Conservation (phyloP, 2,888 invertebrate genomes). For the Trichogramma evanescens region DNA sequence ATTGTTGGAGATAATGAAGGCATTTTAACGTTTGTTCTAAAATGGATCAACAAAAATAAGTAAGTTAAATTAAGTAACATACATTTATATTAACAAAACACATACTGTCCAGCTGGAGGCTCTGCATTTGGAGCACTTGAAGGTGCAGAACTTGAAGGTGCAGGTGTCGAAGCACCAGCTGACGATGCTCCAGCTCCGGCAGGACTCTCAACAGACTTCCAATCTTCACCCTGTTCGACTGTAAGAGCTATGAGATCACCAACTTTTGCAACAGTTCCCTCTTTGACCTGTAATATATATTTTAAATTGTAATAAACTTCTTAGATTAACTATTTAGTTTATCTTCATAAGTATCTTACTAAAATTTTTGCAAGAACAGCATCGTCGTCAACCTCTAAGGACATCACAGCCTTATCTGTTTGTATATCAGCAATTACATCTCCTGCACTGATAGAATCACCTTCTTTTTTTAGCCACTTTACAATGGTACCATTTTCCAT, state of each 20-base stretch:
- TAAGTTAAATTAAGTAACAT: neutral
- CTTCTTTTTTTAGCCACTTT: constrained; percentile 55
- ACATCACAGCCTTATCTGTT: constrained; percentile 59
- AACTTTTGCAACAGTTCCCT: constrained; percentile 54
- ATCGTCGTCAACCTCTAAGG: constrained; percentile 57
- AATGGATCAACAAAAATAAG: neutral
- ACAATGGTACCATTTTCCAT: constrained; percentile 58
- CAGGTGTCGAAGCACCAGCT: constrained; percentile 13
- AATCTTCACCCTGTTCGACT: constrained; percentile 57
- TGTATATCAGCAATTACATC: constrained; percentile 61
- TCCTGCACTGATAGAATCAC: constrained; percentile 51
- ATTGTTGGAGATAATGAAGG: constrained; percentile 61
- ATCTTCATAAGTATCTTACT: constrained; percentile 35
- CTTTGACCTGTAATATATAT: constrained; percentile 41
- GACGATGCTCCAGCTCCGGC: constrained; percentile 20
- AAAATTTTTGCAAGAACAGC: constrained; percentile 58
- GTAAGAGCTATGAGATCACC: constrained; percentile 56
- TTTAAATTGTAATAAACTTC: neutral
- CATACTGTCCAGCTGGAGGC: constrained; percentile 41
- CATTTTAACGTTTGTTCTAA: constrained; percentile 48
- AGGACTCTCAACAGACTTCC: constrained; percentile 52
- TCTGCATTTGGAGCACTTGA: constrained; percentile 18
- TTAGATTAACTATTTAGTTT: neutral
- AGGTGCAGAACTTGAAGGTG: constrained; percentile 20
- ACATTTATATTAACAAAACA: constrained; percentile 3